A percentile compares a stretch with the other conserved stretches of the same genome.
phyloP scores from a whole-genome alignment of 2,797 vertebrate species.

The Acropternis orthonyx region DNA sequence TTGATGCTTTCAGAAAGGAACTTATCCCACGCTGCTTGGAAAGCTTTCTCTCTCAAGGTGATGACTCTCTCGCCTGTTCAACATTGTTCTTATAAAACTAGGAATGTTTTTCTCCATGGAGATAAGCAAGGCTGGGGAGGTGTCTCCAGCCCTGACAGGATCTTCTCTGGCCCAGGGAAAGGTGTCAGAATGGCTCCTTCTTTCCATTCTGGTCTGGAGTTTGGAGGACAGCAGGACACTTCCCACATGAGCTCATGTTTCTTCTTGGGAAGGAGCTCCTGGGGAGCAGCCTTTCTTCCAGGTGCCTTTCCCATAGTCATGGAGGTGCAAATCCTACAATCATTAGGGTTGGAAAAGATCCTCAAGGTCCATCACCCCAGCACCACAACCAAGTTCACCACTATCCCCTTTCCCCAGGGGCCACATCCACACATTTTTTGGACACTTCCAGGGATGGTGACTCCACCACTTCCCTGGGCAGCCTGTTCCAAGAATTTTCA shows the following conservation, averaged over 20 bases:
- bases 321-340: background rate
- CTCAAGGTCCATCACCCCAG: background rate
- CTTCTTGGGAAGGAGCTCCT: background rate
- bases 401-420: background rate
- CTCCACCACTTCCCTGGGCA: background rate
- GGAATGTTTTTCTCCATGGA: background rate
- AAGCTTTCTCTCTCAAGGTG: background rate
- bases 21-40: background rate
- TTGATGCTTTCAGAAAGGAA: background rate
- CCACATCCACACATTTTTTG: background rate
- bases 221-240: background rate
- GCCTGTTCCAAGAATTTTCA: background rate
- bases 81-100: background rate
- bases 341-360: background rate
- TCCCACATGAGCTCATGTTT: background rate
- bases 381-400: background rate
- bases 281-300: accelerated
- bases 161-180: background rate
- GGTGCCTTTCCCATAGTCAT: background rate
- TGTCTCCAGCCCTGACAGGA: background rate
- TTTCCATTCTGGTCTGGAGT: background rate
- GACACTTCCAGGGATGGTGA: background rate
- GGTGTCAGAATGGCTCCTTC: background rate
- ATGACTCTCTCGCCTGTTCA: background rate
- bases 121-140: background rate